Evolutionary conservation across 2,113 vertebrate species (phyloP).

Genomic region (Pituophis catenifer): DNA sequence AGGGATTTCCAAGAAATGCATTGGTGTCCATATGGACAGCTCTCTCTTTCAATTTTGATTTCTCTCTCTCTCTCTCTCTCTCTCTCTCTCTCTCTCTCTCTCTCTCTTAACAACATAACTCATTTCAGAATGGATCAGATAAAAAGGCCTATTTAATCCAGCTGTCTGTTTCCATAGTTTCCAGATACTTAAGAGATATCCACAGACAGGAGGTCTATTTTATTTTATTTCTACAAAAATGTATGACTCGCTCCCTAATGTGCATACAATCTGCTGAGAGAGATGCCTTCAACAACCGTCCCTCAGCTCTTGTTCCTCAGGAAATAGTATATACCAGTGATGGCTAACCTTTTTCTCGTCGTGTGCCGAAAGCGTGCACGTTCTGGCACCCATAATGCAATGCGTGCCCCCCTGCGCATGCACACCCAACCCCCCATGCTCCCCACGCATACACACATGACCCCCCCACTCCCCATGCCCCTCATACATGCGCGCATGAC

Average conservation of each 20-base stretch:
- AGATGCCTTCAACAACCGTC: background rate
- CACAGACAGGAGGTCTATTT: background rate
- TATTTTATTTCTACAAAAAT: background rate
- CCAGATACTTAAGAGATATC: background rate
- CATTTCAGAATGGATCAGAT: background rate
- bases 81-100: background rate
- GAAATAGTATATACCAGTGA: background rate
- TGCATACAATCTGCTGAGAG: background rate
- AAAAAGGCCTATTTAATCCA: background rate
- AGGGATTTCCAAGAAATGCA: background rate
- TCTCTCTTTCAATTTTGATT: background rate
- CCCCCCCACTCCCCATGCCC: too few species aligned
- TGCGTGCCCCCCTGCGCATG: too few species aligned
- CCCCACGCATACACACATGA: too few species aligned
- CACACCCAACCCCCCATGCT: too few species aligned
- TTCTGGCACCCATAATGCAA: too few species aligned
- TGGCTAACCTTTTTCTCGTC: too few species aligned
- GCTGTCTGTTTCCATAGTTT: background rate
- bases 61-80: accelerated
- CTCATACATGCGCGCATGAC: too few species aligned
- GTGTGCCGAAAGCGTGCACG: too few species aligned
- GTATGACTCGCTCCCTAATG: background rate
- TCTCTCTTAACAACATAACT: background rate
- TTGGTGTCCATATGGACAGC: background rate
- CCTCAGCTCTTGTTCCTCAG: background rate